Evolutionary conservation across 2,888 invertebrate species (phyloP), one percentile per base, ranked within the genome.

Genomic region (Acanthosoma haemorrhoidale): DNA sequence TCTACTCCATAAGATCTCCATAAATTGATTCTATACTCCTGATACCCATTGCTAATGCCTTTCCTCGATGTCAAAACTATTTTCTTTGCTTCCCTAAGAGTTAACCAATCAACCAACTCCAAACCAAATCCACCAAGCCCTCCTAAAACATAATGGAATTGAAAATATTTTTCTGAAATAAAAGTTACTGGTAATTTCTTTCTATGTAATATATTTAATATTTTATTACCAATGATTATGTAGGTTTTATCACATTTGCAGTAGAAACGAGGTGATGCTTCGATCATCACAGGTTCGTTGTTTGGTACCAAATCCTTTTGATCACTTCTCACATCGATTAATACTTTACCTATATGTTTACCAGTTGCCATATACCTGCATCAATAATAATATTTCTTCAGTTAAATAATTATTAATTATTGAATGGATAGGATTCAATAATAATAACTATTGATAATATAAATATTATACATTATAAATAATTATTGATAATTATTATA

Each of bases 281-380:
- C 74, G 36, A 81, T 78, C 84, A n/a, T 77, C 74, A 36, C 81
- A 78, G 13, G 72, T 59, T n/a, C 69, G 16, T 5, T 66, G 66
- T 34, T 13, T 76, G 74, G 25, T 61, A 60, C 3, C 64, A 25
- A 25, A 61, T 4, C 25, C 39, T 31, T 2, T 73, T 66, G 18
- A 0, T 84, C 84, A 4, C 77, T 73, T 13, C 84, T 81, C 4
- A 85, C 80, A 76, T 83, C 83, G n/a, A 84, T 75, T 41, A 84
- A 79, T 0, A 85, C 88, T 82, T 94, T 94, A 58, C 93, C 93
- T 66, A 91, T 88, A 77, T 94, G 93, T 78, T 91, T 91, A 25
- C 91, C 87, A 16, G 83, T 81, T 1, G 84, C 83, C 81, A 88
- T 83, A 72, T 72, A 78, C 68, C 77, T 76, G 59, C 13, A 51